Percentiles rank a stretch among this genome's conserved stretches.
phyloP scores from a whole-genome alignment of 2,113 vertebrate genomes.

The Tylochromis polylepis region DNA sequence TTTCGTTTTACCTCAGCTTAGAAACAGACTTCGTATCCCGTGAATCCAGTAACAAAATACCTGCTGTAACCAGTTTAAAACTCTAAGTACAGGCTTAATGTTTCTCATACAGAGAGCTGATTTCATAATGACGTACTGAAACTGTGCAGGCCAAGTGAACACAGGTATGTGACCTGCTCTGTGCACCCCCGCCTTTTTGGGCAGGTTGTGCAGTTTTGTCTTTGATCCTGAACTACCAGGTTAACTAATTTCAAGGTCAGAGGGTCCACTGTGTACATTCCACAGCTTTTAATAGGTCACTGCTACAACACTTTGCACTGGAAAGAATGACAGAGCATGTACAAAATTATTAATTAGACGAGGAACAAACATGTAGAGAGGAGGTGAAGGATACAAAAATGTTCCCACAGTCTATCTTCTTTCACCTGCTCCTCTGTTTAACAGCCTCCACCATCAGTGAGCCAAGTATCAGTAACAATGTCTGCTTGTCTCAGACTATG shows the following conservation, averaged over 20 bases:
- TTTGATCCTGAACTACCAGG: conserved; percentile 65
- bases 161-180: conserved; percentile 37
- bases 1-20: not conserved
- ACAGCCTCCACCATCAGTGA: not conserved
- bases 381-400: not conserved
- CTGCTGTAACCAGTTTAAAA: not conserved
- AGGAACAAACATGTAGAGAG: not conserved
- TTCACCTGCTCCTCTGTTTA: not conserved
- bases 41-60: not conserved
- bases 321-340: not conserved
- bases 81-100: not conserved
- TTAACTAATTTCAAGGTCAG: conserved; percentile 58
- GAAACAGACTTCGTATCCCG: not conserved
- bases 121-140: not conserved
- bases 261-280: conserved; percentile 60
- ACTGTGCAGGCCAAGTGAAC: conserved; percentile 17
- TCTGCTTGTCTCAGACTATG: not conserved
- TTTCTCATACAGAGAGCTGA: not conserved
- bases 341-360: not conserved
- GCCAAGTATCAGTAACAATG: not conserved
- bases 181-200: not conserved
- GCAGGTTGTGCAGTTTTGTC: conserved; percentile 5
- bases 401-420: not conserved
- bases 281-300: conserved; percentile 70
- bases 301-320: conserved; percentile 23